A percentile compares a stretch with the other conserved stretches of the same genome.
Evolutionary conservation across 2,888 invertebrate genomes (phyloP).

Genomic region (Leuctra nigra): DNA sequence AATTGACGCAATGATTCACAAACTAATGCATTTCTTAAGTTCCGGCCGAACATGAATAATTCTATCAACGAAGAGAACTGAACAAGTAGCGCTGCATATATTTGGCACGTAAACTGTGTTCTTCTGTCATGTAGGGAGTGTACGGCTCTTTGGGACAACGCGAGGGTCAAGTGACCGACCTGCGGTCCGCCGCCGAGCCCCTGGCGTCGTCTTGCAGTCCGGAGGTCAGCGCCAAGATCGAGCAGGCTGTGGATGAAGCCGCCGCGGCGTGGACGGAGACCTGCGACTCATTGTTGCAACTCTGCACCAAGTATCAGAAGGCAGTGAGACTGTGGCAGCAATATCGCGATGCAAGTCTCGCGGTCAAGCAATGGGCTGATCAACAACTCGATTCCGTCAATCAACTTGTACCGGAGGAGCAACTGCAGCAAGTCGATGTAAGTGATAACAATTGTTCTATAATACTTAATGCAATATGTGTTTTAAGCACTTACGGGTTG

Average conservation of each 20-base stretch:
- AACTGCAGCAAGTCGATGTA: slow-evolving; percentile 66
- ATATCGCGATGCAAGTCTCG: slow-evolving; percentile 70
- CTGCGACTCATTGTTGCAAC: slow-evolving; percentile 64
- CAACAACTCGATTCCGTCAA: slow-evolving; percentile 52
- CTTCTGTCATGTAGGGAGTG: slow-evolving; percentile 66
- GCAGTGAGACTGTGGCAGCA: slow-evolving; percentile 76
- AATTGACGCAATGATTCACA: no score
- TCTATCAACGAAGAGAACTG: no score
- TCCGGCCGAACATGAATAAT: no score
- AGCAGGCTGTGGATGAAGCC: slow-evolving; percentile 69
- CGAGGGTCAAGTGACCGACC: slow-evolving; percentile 64
- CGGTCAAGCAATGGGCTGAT: slow-evolving; percentile 69
- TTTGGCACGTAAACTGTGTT: no score
- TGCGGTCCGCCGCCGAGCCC: slow-evolving; percentile 63
- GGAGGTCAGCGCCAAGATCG: slow-evolving; percentile 63
- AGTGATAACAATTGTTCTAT: slow-evolving; percentile 37
- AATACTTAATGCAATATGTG: no score
- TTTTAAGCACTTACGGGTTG: no score
- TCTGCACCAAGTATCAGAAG: slow-evolving; percentile 71
- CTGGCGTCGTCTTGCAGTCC: slow-evolving; percentile 62
- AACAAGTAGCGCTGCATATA: no score
- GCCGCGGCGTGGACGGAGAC: slow-evolving; percentile 75
- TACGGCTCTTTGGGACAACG: slow-evolving; percentile 69
- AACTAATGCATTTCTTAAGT: no score
- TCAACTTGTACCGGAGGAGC: slow-evolving; percentile 61